Percentiles rank a stretch among this genome's conserved stretches.
phyloP scores from a whole-genome alignment of 2,113 vertebrate species.

The Misgurnus anguillicaudatus region DNA sequence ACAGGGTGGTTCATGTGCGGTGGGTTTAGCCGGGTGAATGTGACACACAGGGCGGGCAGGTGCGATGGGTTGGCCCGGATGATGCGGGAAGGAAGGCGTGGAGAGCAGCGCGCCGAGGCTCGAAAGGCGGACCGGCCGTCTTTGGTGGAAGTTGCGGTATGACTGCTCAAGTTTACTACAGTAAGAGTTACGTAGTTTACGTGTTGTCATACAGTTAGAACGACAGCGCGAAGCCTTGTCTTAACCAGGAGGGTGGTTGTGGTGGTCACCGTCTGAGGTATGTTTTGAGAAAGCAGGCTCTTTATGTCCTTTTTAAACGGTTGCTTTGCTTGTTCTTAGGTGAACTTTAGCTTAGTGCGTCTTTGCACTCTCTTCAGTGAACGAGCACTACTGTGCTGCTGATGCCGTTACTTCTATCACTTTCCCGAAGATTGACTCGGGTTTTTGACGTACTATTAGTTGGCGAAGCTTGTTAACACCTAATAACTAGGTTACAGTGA shows the following conservation, averaged over 20 bases:
- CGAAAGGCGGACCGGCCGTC: slow-evolving; percentile 13
- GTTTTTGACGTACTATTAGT: no score
- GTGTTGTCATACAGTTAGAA: background rate
- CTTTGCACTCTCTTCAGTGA: no score
- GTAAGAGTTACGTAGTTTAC: background rate
- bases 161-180: background rate
- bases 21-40: no score
- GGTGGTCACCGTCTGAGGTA: background rate
- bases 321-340: background rate
- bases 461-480: background rate
- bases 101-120: slow-evolving; percentile 22
- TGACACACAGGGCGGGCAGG: no score
- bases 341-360: background rate
- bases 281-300: background rate
- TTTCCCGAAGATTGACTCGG: no score
- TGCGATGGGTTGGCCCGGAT: no score
- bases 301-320: background rate
- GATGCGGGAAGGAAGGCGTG: slow-evolving; percentile 16
- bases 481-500: background rate
- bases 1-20: background rate
- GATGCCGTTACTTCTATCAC: no score
- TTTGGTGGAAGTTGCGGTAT: background rate
- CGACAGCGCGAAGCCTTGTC: background rate
- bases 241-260: background rate
- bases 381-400: no score